Evolutionary conservation across 1,140 invertebrate species (phyloP), one percentile per base, ranked within the genome.

Genomic region (Dolichoris vasculosae): DNA sequence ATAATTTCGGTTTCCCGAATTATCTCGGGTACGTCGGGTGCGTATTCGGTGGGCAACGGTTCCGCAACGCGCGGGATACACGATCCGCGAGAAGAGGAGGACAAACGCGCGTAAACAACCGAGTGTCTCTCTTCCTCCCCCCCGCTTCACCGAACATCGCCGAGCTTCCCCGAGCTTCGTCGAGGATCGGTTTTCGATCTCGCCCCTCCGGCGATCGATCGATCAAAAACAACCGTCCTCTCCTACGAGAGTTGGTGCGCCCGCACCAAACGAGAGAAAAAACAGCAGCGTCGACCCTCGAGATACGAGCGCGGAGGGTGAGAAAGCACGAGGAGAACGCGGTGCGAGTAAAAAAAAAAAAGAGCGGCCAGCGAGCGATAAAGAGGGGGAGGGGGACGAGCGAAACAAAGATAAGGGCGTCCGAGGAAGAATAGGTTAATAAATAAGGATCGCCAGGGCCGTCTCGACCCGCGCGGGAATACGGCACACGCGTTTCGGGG

Each of bases 361-460:
- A 63, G 7, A 38, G 48, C 30, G 6, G 43, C 32, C 38, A 17
- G 30, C 46, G 30, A 35, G 46, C 75, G 75, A 73, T 35, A 59
- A 78, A 40, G 35, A 59, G 75, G n/a, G 75, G 26, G 26, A 43
- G 20, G 76, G 15, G 26, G n/a, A 35, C 20, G 23, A 73, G 51
- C 55, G 55, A 69, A 71, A 71, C 83, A 80, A 80, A 85, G 83
- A 85, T 85, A 85, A 85, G 83, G 75, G 59, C 71, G 73, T 73
- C 48, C 77, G 51, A 85, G 84, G 71, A 82, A 75, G 84, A 82
- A 85, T 85, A 85, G 84, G 67, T 82, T 85, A 85, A 85, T 85
- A 85, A 85, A 85, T 85, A 85, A 85, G 55, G 84, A 85, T 85
- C 69, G 78, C 78, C 78, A 51, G 64, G 38, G 40, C 23, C 69